Evolutionary conservation across 2,888 invertebrate species (phyloP), one percentile per base, ranked within the genome.

Genomic region (Macropis europaea): DNA sequence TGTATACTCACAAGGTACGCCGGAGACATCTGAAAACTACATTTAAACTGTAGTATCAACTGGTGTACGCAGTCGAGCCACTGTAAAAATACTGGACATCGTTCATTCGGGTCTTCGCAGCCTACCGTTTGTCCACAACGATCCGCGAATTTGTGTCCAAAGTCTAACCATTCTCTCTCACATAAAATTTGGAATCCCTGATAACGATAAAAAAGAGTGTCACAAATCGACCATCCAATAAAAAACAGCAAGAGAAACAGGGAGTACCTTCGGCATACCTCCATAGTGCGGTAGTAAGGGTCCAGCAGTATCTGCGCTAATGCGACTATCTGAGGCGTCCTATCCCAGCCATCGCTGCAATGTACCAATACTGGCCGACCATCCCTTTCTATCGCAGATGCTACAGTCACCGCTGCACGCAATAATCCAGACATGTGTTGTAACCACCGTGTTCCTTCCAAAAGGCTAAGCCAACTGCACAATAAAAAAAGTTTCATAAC

Each of bases 271-370:
- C 28, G 43, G 34, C 80, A 89, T 87, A 95, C 97, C 92, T 97
- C 95, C 56, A 97, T 93, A 9, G 99, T 99, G 81, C 99, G 92
- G 90, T 99, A 99, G 91, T 94, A 95, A 0, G 98, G 97, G 92
- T 99, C 99, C 36, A 99, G 92, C 86, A 99, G 91, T 40, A 99
- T 92, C 90, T 99, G 96, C 11, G 97, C 97, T 54, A 99, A 92
- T 38, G 98, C 96, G 13, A 97, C 97, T 78, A 99, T 96, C 91
- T 99, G 99, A 45, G 99, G 97, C 62, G 99, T 99, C 79, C 99
- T 93, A 91, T 99, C 99, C 99, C 99, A 99, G 47, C 99, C 99
- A 91, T 99, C 99, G 2, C 98, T 98, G 90, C 99, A 99, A 90
- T 99, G 99, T 7, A 99, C 98, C 71, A 99, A 92, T 59, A 98